Conservation (phyloP, 2,888 invertebrate genomes). For the Petrolisthes cinctipes region DNA sequence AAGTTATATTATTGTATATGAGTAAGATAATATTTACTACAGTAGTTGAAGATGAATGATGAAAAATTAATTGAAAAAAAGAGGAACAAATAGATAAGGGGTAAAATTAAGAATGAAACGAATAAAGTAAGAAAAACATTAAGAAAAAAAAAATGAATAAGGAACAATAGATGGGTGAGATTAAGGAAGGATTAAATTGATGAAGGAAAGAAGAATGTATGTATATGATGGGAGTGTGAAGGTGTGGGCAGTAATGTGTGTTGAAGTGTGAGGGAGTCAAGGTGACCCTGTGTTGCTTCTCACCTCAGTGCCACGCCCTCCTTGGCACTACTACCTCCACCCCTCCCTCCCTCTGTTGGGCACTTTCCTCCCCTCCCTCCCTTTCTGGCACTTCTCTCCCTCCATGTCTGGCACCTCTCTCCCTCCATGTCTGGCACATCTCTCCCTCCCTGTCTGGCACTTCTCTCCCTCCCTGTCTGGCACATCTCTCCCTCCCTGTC, state of each 20-base stretch:
- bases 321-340: neutral
- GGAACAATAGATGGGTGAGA: neutral
- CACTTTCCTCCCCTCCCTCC: neutral
- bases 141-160: neutral
- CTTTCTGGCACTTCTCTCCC: neutral
- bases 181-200: neutral
- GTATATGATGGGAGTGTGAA: neutral
- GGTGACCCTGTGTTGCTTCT: slow-evolving; percentile 79
- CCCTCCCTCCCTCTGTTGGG: neutral
- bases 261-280: neutral
- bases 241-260: slow-evolving; percentile 66
- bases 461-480: neutral
- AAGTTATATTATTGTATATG: too few species aligned
- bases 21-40: too few species aligned
- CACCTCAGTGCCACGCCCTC: slow-evolving; percentile 78
- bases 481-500: neutral
- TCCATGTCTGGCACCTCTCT: neutral
- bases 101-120: neutral
- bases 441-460: neutral
- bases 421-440: neutral
- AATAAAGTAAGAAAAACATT: too few species aligned
- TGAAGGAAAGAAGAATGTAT: neutral
- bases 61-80: neutral
- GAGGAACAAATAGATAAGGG: neutral
- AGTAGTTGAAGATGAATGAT: too few species aligned